Base-by-base conservation (phyloP, 64 coral and sea anemone species). In the Pocillopora verrucosa region DNA sequence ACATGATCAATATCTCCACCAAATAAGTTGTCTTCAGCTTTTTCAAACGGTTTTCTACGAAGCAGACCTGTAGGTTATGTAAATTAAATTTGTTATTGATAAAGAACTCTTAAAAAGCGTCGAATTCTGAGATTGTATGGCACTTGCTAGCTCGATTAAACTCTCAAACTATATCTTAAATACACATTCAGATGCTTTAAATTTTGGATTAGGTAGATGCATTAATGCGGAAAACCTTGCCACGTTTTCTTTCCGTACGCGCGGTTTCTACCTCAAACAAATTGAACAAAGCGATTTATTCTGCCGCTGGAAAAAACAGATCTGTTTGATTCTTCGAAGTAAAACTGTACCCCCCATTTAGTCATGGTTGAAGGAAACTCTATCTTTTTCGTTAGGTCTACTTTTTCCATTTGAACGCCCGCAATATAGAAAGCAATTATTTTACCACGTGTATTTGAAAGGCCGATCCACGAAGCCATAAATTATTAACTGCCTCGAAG, bases 11-110 rank as follows among this genome's bases (percentile, higher is more conserved):
- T 41, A 85, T 85, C 9, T 85, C 82, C 2, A 85, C 82, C 13
- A 85, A 85, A 63, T 85, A 85, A 85, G 82, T 85, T 70, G 65
- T 85, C 11, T 64, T 81, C 56, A 5, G 64, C 79, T 63, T 34
- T 25, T 85, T 56, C 13, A 15, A 36, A 41, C 63, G 82, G 35
- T 63, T 72, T 85, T 72, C 41, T 24, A 36, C 36, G 36, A 57
- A 85, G 82, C 82, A 85, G 82, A 85, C 37, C n/a, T 70, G 22
- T 67, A 67, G 25, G 5, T 9, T 20, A 35, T 45, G 38, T 15
- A 65, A 83, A 72, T 85, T 58, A 63, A 85, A 58, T 72, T 72
- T 72, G 37, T 10, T 13, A 36, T 72, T 85, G 41, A 51, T 51
- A 7, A 51, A 72, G 82, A 58, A 38, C 10, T 56, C 19, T 16